Conservation (phyloP, 2,888 invertebrate genomes). For the Harpagoxenus sublaevis region DNA sequence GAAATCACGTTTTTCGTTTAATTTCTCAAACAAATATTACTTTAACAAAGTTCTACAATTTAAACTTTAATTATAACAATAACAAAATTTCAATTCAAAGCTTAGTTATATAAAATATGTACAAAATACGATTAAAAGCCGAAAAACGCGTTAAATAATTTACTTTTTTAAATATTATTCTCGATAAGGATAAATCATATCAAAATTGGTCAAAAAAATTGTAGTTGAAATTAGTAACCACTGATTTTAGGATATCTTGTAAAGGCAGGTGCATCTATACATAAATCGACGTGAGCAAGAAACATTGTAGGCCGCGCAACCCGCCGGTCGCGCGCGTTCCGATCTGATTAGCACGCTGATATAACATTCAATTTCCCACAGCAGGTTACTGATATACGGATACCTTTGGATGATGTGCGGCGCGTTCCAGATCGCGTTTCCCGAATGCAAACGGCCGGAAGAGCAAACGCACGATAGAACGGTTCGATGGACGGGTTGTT, state of each 20-base stretch:
- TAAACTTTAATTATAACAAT: neutral
- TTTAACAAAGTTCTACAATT: neutral
- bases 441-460: slow-evolving; percentile 26
- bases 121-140: neutral
- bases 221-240: neutral
- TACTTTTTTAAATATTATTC: neutral
- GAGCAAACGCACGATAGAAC: slow-evolving; percentile 29
- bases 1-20: neutral
- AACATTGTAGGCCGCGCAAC: slow-evolving; percentile 21
- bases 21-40: neutral
- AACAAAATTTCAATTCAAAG: neutral
- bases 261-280: slow-evolving; percentile 10
- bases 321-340: slow-evolving; percentile 61
- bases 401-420: slow-evolving; percentile 55
- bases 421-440: slow-evolving; percentile 66
- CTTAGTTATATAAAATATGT: neutral
- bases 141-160: neutral
- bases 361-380: slow-evolving; percentile 51
- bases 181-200: neutral
- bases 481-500: slow-evolving; percentile 22
- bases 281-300: slow-evolving; percentile 37
- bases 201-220: neutral
- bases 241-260: neutral
- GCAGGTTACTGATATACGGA: slow-evolving; percentile 48
- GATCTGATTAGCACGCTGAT: slow-evolving; percentile 66